Conservation (phyloP, 30 jellyfish, hydroid and myxozoan genomes). For the Nemopilema nomurai region DNA sequence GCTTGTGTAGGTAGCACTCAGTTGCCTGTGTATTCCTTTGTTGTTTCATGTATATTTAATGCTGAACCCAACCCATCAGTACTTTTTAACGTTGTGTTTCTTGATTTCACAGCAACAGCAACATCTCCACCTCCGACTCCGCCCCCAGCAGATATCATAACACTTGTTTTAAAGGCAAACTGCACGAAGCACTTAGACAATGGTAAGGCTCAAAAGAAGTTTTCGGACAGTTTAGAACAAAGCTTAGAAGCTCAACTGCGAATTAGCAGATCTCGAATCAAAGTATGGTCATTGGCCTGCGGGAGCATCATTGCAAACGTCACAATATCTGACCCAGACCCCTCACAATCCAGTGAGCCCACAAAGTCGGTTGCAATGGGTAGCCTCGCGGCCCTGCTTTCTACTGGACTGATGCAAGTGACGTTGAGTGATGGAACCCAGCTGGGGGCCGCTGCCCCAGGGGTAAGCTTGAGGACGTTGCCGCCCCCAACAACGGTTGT, state of each 20-base stretch:
- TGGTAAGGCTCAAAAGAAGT: neutral
- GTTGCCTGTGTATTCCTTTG: no score
- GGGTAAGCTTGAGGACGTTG: conserved; percentile 34
- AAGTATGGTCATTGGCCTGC: conserved; percentile 16
- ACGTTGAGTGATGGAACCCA: conserved; percentile 23
- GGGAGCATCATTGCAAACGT: conserved; percentile 59
- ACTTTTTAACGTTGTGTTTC: no score
- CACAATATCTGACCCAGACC: conserved; percentile 25
- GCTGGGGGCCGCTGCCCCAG: conserved; percentile 56
- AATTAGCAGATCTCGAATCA: conserved; percentile 36
- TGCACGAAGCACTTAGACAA: conserved; percentile 31
- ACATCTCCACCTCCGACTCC: no score
- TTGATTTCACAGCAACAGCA: no score
- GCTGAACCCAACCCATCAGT: no score
- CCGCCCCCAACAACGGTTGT: conserved; percentile 36
- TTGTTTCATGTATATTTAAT: no score
- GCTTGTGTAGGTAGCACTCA: no score
- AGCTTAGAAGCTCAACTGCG: conserved; percentile 8
- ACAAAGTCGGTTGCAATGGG: conserved; percentile 40
- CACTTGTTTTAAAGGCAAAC: conserved; percentile 47
- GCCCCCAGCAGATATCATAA: conserved; percentile 30
- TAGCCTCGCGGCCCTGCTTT: conserved; percentile 22
- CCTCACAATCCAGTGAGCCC: conserved; percentile 32
- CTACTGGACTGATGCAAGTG: conserved; percentile 35
- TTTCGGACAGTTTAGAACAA: conserved; percentile 1